Evolutionary conservation across 2,888 invertebrate genomes (phyloP), one percentile per base, ranked within the genome.

Genomic region (Sesamia inferens): DNA sequence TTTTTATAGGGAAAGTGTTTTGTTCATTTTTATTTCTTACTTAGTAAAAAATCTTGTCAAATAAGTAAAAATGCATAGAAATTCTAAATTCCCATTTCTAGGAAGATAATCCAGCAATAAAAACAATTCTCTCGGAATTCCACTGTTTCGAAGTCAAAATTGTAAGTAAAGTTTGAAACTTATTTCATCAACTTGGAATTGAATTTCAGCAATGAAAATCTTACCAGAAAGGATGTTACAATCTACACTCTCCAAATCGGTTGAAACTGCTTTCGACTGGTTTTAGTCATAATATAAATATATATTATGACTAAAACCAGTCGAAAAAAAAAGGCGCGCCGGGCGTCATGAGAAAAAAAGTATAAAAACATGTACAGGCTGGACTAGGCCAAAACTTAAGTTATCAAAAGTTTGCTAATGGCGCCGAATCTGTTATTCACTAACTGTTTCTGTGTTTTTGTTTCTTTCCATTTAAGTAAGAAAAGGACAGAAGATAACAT

Each of bases 131-230:
- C 47, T 59, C 42, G n/a, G 63, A 77, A 70, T 66, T 66, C 62
- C 76, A 19, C 31, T 54, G 62, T 78, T 59, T 47, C n/a, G 16
- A 58, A 77, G 68, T 76, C 39, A 57, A 80, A 80, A 75, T 80
- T 74, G 61, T 48, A 74, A 71, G 55, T 67, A 13, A 59, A 66
- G 48, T 62, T 69, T 13, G 0, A 14, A 78, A 79, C 64, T 77
- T 75, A 80, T 77, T 77, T 80, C 81, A 80, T 66, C 62, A 80
- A 75, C 6, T 58, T 22, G 31, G 24, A 39, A 67, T 63, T 42
- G 57, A 76, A 67, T 77, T 77, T 75, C 57, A 81, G 62, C 51
- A 80, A 76, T 57, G 57, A 54, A 74, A 57, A 76, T 54, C n/a
- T 5, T 57, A 19, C 58, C 24, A 24, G 1, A 19, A 13, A 8